Evolutionary conservation across 2,797 vertebrate species (phyloP).

Genomic region (Merluccius polli): DNA sequence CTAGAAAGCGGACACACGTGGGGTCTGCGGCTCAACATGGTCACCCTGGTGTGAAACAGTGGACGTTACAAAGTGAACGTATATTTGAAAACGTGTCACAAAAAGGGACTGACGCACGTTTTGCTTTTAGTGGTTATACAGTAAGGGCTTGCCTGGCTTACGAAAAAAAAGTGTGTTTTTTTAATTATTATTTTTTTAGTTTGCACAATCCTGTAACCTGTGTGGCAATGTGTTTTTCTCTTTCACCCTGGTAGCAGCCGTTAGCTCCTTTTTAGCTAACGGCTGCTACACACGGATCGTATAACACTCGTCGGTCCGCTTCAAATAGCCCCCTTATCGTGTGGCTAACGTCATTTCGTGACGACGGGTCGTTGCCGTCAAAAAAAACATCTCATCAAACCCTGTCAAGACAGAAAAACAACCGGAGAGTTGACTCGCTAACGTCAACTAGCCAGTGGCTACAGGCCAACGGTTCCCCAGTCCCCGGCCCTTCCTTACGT

Average conservation of each 20-base stretch:
- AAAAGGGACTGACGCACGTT: too few species aligned
- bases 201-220: neutral
- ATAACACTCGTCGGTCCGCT: neutral
- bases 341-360: neutral
- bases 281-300: neutral
- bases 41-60: neutral
- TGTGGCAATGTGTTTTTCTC: neutral
- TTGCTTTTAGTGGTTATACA: too few species aligned
- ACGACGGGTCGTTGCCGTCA: neutral
- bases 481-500: constrained; percentile 82
- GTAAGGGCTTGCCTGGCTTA: too few species aligned
- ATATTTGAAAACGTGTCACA: too few species aligned
- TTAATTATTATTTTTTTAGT: neutral
- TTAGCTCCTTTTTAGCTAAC: neutral
- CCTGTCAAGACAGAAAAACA: neutral
- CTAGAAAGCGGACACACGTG: too few species aligned
- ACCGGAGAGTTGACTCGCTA: too few species aligned
- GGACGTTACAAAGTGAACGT: too few species aligned
- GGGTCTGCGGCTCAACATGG: neutral
- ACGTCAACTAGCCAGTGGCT: too few species aligned
- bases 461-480: neutral
- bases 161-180: neutral
- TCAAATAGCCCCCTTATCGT: neutral
- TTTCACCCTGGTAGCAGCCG: neutral
- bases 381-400: too few species aligned